phyloP scores from a whole-genome alignment of 2,888 invertebrate genomes.

The Gortyna flavago region DNA sequence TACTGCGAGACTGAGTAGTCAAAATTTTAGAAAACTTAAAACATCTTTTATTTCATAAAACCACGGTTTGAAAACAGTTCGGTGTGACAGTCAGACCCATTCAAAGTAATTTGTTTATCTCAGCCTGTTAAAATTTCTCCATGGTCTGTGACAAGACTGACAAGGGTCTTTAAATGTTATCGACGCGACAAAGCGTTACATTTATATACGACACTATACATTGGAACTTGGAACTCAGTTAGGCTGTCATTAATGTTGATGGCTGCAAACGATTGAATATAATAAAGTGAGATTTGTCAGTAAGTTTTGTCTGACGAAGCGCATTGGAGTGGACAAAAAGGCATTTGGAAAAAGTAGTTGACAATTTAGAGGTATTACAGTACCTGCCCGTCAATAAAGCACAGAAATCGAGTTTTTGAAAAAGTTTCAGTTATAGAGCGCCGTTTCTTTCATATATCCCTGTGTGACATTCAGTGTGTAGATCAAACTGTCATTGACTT shows the following conservation, averaged over 20 bases:
- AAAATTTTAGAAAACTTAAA: neutral
- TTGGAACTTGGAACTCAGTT: constrained; percentile 25
- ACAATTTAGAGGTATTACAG: no score
- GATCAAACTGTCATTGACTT: neutral
- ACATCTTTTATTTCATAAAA: neutral
- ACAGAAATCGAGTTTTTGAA: no score
- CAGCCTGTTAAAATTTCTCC: constrained; percentile 66
- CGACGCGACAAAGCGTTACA: constrained; percentile 59
- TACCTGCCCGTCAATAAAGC: no score
- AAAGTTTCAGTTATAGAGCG: no score
- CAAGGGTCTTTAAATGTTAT: constrained; percentile 70
- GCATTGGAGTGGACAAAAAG: neutral
- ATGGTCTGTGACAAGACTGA: constrained; percentile 67
- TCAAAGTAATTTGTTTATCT: constrained; percentile 69
- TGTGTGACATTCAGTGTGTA: neutral
- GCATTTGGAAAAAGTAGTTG: neutral
- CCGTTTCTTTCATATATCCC: no score
- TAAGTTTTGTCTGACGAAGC: neutral
- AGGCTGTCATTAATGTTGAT: constrained; percentile 27
- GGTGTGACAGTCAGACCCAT: constrained; percentile 52
- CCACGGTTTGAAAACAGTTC: neutral
- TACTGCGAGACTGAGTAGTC: neutral
- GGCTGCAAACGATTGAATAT: neutral
- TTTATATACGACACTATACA: constrained; percentile 24
- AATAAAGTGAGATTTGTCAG: neutral